These are phyloP conservation scores for Arizona elegans DNA, from an alignment of 2,113 vertebrate genomes.

Conservation along the genomic window DNA sequence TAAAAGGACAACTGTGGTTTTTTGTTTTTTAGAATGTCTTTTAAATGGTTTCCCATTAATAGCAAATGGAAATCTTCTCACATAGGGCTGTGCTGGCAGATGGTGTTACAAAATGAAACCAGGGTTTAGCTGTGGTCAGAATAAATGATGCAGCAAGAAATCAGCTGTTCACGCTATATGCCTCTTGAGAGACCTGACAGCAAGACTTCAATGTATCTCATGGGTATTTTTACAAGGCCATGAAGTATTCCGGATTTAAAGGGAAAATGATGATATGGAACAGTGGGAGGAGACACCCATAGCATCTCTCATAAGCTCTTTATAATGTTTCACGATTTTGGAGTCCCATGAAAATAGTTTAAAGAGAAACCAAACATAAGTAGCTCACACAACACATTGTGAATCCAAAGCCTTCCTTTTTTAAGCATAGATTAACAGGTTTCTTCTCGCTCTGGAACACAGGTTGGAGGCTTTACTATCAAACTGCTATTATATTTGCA, in stretches of 20 bases:
- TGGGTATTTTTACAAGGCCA: background rate
- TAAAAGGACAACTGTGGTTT: conserved; percentile 30
- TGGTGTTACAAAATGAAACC: conserved; percentile 23
- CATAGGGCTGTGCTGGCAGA: conserved; percentile 46
- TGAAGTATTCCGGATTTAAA: background rate
- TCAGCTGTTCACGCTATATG: conserved; percentile 23
- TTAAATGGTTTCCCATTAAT: conserved; percentile 51
- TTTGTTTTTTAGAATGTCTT: conserved; percentile 34
- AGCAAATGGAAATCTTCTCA: conserved; percentile 30
- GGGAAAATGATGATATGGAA: background rate
- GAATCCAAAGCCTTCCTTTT: background rate
- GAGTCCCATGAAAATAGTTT: background rate
- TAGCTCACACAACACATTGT: background rate
- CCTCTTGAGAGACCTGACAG: conserved; percentile 31
- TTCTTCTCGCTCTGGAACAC: background rate
- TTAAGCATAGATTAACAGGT: background rate
- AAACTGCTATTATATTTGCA: background rate
- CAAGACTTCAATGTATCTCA: background rate
- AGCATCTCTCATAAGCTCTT: background rate
- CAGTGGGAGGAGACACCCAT: background rate
- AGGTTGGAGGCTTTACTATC: background rate
- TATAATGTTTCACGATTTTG: background rate
- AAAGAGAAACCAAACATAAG: background rate
- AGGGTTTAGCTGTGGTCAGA: background rate
- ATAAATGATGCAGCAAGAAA: conserved; percentile 41